Evolutionary conservation across 2,888 invertebrate species (phyloP).

Genomic region (Himalopsyche japonica): DNA sequence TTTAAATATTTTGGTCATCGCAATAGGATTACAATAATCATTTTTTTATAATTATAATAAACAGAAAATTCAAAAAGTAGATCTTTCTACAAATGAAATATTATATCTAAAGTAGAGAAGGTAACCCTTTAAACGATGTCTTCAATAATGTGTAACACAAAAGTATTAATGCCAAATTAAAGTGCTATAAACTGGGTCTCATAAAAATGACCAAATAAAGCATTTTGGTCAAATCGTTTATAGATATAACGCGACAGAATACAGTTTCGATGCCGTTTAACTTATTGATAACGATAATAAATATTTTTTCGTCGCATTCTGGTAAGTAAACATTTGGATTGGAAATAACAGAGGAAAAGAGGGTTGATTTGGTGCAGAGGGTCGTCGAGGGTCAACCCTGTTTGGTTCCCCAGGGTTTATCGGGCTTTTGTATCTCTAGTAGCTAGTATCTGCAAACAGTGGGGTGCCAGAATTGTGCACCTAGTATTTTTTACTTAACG

Average conservation of each 20-base stretch:
- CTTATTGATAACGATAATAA: neutral
- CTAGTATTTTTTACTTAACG: too few species aligned
- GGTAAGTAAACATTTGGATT: neutral
- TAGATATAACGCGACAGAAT: neutral
- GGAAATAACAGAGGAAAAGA: constrained; percentile 15
- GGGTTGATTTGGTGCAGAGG: constrained; percentile 22
- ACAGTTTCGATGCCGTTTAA: neutral
- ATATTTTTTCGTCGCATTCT: neutral
- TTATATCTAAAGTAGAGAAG: too few species aligned
- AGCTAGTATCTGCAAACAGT: neutral
- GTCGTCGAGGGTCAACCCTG: neutral
- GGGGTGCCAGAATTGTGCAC: neutral
- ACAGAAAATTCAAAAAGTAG: too few species aligned
- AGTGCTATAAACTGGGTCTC: neutral
- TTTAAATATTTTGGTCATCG: too few species aligned
- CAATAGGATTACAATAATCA: too few species aligned
- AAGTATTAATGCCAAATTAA: too few species aligned
- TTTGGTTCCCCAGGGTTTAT: constrained; percentile 3
- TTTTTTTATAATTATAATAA: too few species aligned
- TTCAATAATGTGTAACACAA: too few species aligned
- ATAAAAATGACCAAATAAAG: neutral
- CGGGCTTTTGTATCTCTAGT: neutral
- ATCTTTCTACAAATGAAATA: too few species aligned
- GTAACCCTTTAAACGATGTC: too few species aligned
- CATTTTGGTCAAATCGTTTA: neutral